These are phyloP conservation scores for Vanessa cardui DNA, from an alignment of 2,888 invertebrate genomes.

Conservation along the genomic window DNA sequence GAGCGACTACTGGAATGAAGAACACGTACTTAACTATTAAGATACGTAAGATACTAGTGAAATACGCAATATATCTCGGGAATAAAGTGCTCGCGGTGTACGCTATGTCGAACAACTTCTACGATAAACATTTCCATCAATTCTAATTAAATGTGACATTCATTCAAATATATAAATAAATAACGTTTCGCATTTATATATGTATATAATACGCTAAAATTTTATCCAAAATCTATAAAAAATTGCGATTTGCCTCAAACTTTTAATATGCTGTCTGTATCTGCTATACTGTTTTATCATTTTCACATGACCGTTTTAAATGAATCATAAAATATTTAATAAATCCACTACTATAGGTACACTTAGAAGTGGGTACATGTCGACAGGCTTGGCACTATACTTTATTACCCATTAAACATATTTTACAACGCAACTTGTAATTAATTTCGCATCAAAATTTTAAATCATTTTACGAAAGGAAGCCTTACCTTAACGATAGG, in stretches of 20 bases:
- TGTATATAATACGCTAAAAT: too few species aligned
- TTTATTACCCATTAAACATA: not conserved
- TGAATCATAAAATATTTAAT: too few species aligned
- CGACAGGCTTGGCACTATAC: not conserved
- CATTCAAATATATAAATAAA: too few species aligned
- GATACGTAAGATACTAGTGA: slow-evolving; percentile 12
- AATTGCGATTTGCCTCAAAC: too few species aligned
- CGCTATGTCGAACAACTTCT: not conserved
- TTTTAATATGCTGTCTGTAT: too few species aligned
- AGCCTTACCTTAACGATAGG: slow-evolving; percentile 3
- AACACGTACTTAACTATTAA: slow-evolving; percentile 24
- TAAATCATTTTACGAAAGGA: slow-evolving; percentile 1
- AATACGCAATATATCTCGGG: slow-evolving; percentile 15
- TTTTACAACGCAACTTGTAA: not conserved
- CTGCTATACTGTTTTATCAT: too few species aligned
- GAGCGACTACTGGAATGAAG: slow-evolving; percentile 26
- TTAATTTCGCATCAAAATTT: slow-evolving; percentile 6
- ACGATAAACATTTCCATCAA: not conserved
- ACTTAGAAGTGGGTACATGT: not conserved
- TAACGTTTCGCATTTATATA: too few species aligned
- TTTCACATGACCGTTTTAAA: too few species aligned
- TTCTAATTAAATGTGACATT: not conserved
- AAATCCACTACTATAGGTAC: too few species aligned
- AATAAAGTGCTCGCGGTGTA: slow-evolving; percentile 2
- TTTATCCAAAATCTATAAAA: too few species aligned